Conservation (phyloP, 2,888 invertebrate species). For the Neuroscelio doddi region DNA sequence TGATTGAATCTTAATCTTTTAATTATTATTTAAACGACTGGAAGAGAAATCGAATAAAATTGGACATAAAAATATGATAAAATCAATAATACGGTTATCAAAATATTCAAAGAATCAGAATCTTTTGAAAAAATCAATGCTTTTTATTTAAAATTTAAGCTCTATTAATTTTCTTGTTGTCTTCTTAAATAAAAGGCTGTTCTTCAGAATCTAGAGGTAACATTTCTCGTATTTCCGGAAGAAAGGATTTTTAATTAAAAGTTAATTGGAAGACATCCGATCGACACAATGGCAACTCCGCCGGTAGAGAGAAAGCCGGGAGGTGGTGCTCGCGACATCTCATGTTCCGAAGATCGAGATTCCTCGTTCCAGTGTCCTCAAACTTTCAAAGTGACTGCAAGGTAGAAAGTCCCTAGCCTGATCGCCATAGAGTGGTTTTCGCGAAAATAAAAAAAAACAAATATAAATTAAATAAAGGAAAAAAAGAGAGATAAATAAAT, state of each 20-base stretch:
- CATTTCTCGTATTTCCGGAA: too few species aligned
- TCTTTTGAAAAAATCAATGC: too few species aligned
- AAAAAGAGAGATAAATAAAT: constrained; percentile 30
- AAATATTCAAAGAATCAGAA: too few species aligned
- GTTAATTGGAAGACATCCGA: constrained; percentile 75
- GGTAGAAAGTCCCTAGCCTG: constrained; percentile 35
- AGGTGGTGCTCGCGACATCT: constrained; percentile 73
- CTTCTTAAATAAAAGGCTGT: neutral
- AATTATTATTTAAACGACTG: too few species aligned
- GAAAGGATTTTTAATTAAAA: neutral
- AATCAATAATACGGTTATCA: too few species aligned
- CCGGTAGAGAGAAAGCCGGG: constrained; percentile 73
- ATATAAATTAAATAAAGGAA: constrained; percentile 22
- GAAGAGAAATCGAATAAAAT: neutral
- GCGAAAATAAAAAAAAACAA: constrained; percentile 9
- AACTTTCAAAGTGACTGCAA: constrained; percentile 28
- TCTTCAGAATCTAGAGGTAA: too few species aligned
- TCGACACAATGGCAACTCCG: constrained; percentile 80
- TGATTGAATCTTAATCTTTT: too few species aligned
- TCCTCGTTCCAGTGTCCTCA: constrained; percentile 36
- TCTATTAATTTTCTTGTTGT: neutral
- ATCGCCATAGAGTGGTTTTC: constrained; percentile 15
- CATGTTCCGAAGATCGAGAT: constrained; percentile 52
- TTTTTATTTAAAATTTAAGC: too few species aligned
- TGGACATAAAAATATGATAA: too few species aligned